Conservation (phyloP, 2,888 invertebrate species). For the Mesorhabditis spiculigera region DNA sequence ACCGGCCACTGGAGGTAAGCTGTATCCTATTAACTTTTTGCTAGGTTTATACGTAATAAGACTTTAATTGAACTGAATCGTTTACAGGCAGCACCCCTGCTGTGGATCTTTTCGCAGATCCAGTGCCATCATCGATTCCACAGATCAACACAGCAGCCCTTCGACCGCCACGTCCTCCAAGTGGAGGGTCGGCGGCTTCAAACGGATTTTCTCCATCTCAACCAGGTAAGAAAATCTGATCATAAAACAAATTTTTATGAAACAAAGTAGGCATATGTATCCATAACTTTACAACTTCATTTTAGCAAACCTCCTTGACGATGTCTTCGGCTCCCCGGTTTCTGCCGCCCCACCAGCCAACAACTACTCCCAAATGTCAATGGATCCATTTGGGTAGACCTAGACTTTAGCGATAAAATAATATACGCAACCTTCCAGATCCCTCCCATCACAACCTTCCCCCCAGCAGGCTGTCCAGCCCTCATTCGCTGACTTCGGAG, state of each 20-base stretch:
- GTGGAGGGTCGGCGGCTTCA: not conserved
- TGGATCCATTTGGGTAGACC: conserved; percentile 1
- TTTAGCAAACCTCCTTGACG: not conserved
- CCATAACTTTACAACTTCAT: not conserved
- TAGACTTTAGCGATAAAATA: not conserved
- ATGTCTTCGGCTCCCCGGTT: not conserved
- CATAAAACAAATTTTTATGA: not conserved
- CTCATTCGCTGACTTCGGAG: too few species aligned
- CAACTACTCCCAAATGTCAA: not conserved
- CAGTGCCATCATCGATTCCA: not conserved
- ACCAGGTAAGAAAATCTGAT: not conserved
- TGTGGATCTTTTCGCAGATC: not conserved
- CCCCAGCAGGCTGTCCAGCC: too few species aligned
- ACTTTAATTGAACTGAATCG: too few species aligned
- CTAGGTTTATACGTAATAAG: too few species aligned
- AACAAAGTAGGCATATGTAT: not conserved
- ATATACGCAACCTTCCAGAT: too few species aligned
- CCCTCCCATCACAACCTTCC: too few species aligned
- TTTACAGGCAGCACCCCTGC: not conserved
- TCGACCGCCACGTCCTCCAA: conserved; percentile 3
- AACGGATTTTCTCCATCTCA: not conserved
- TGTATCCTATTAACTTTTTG: too few species aligned
- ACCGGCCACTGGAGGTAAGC: conserved; percentile 1
- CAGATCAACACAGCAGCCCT: not conserved
- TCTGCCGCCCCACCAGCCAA: not conserved